phyloP scores from a whole-genome alignment of 2,797 vertebrate genomes.

The Morus bassanus region DNA sequence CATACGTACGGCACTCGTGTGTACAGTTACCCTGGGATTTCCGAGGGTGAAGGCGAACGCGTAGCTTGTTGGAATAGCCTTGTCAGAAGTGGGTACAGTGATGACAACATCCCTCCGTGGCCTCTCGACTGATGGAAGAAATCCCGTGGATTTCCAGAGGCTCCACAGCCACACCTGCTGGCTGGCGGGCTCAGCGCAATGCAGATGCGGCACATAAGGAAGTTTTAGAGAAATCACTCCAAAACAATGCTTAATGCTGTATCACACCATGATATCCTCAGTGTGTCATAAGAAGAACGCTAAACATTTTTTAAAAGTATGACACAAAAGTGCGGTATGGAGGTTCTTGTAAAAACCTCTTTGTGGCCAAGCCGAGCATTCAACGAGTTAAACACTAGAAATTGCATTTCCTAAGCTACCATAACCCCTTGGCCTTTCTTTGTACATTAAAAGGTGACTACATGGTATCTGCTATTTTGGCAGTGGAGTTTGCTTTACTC shows the following conservation, averaged over 20 bases:
- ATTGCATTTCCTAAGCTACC: background rate
- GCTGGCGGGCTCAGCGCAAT: background rate
- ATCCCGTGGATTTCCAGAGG: background rate
- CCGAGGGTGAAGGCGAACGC: background rate
- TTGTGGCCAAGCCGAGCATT: background rate
- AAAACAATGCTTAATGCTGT: background rate
- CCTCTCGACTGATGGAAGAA: background rate
- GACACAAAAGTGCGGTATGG: background rate
- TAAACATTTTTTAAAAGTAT: background rate
- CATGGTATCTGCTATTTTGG: background rate
- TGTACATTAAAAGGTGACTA: background rate
- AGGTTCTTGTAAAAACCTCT: background rate
- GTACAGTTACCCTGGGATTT: background rate
- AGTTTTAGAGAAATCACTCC: background rate
- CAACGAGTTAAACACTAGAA: background rate
- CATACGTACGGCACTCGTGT: accelerated
- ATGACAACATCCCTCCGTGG: background rate
- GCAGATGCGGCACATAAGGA: accelerated
- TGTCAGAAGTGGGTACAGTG: background rate
- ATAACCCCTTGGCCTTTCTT: background rate
- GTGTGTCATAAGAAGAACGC: background rate
- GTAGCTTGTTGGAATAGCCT: accelerated
- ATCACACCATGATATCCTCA: background rate
- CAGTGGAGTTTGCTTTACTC: background rate
- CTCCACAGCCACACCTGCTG: constrained; percentile 61